Base-by-base conservation (phyloP, 2,113 vertebrate genomes). In the Dipodomys ordii region DNA sequence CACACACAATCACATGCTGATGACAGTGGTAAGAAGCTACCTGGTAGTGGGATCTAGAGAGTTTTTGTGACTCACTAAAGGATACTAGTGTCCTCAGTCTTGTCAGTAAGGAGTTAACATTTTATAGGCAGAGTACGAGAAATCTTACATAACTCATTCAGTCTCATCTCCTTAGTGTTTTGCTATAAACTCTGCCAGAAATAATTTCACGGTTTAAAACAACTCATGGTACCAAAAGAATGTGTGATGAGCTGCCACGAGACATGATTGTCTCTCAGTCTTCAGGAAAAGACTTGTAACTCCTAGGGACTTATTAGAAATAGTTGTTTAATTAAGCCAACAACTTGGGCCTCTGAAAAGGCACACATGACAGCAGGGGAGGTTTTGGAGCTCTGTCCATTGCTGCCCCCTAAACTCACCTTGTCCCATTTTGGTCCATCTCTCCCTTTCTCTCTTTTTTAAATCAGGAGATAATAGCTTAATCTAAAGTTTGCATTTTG, bases 161-260 rank as follows among this genome's bases (percentile, higher is more conserved):
- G 98, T 88, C 97, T 98, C 97, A 96, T 98, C 98, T 98, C 97
- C 94, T 97, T 98, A 97, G 98, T 98, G 96, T 98, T 98, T 98
- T 98, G 98, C 97, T 98, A 97, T 98, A 98, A 96, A 97, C 96
- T 98, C 97, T 98, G 98, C 98, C 98, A 98, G 97, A 98, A 98
- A 98, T 98, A 98, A 98, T 98, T 98, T 98, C 98, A 98, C 91
- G 95, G 97, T 98, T 98, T 98, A 97, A 98, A 98, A 98, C 98
- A 98, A 98, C 96, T 98, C 97, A 19, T 95, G 97, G 97, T 98
- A 98, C 98, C 97, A 97, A 98, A 98, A 97, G 98, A 98, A 98
- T 98, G 97, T 78, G 68, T 98, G 98, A 98, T 98, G 97, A 98
- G 97, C 97, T 98, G 96, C 98, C 86, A 90, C 94, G 97, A 98